Evolutionary conservation across 2,888 invertebrate genomes (phyloP).

Genomic region (Apocheima hispidaria): DNA sequence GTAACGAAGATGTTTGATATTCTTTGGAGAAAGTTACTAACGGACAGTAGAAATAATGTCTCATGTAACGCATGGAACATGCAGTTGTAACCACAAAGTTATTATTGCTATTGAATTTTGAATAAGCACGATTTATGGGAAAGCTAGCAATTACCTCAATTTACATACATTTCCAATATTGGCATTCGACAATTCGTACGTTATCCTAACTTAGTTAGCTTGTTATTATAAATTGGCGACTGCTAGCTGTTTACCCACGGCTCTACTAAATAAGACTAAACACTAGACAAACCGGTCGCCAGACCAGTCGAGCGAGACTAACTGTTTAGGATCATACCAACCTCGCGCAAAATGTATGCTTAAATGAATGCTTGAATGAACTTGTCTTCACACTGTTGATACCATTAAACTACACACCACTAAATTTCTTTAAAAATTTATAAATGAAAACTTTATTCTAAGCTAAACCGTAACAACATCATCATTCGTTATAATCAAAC

Average conservation of each 20-base stretch:
- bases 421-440: no score
- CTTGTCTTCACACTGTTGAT: neutral
- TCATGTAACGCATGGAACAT: no score
- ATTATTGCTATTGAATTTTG: no score
- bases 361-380: neutral
- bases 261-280: conserved; percentile 13
- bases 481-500: no score
- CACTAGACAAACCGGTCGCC: conserved; percentile 14
- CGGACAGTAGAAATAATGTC: no score
- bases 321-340: conserved; percentile 20
- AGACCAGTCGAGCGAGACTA: conserved; percentile 9
- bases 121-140: neutral
- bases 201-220: conserved; percentile 10
- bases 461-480: no score
- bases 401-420: no score
- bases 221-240: conserved; percentile 16
- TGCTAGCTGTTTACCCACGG: conserved; percentile 9
- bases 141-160: conserved; percentile 9
- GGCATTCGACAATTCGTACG: neutral
- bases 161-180: conserved; percentile 4
- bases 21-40: no score
- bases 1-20: neutral
- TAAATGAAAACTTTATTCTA: no score
- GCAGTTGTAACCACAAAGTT: no score
- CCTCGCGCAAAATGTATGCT: conserved; percentile 2